Evolutionary conservation across 2,113 vertebrate species (phyloP), one percentile per base, ranked within the genome.

Genomic region (Pluvianellus socialis): DNA sequence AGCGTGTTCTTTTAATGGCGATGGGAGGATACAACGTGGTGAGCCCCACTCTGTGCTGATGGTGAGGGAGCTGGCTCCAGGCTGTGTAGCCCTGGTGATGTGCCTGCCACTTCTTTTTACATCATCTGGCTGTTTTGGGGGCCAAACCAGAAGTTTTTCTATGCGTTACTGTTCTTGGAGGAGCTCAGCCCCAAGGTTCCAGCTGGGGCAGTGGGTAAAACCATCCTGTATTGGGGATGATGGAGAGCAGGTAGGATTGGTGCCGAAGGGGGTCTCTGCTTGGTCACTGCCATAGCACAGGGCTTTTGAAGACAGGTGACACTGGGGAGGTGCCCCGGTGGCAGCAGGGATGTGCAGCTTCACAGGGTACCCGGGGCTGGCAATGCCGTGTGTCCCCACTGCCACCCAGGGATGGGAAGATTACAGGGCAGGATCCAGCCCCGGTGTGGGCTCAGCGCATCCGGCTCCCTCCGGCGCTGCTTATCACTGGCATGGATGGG

Each of bases 291-390:
- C 2, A 21, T 23, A 52, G 19, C 1, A 1, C 1, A 1, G 55
- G 45, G 67, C 42, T 74, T 88, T 53, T 63, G 22, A 30, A 88
- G 40, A 20, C 0, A 7, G 24, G 19, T 86, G 70, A 32, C 49
- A 23, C 35, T 19, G 35, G 52, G 47, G 30, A 62, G 11, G 9
- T 40, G 56, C 13, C 17, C 12, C 2, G 8, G 6, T 74, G 55
- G 40, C 62, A 32, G 23, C 8, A 68, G 52, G 75, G 44, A 79
- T 2, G 1, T 1, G 2, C 0, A 3, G 45, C 50, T 59, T 66
- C 0, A 2, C 20, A 4, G 3, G 24, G 32, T 35, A 66, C 35
- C 20, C 1, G 1, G 14, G 18, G 2, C 14, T 1, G 2, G 32
- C 2, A 7, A 28, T 58, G 58, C 27, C 1, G 1, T 2, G 1